Base-by-base conservation (phyloP, 1,140 invertebrate genomes). In the Drosophila watanabei region DNA sequence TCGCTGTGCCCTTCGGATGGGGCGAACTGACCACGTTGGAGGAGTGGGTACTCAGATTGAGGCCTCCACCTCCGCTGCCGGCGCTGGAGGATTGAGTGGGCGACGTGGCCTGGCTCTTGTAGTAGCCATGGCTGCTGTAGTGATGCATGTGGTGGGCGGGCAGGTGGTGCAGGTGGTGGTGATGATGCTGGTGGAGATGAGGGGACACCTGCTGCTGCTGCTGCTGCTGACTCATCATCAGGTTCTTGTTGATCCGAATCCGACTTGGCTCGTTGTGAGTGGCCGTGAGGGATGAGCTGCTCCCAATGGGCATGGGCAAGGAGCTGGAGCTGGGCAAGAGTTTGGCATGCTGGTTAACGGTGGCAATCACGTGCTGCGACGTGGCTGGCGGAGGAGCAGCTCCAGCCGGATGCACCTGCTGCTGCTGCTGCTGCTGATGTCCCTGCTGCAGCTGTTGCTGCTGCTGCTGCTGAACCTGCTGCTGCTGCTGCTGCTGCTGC, bases 331-430 rank as follows among this genome's bases (percentile, higher is more conserved):
- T 86, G 59, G 83, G 88, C 75, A 92, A 72, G 56, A 93, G 79
- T 79, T 93, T 93, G 43, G 78, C 83, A 68, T 93, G 92, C 56
- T 93, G 92, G 72, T 93, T 93, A 16, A 92, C 91, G 62, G 91
- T 92, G 76, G 91, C 88, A 45, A 92, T 92, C 13, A 92, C 75
- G 57, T 75, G 60, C 51, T 68, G 57, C 52, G 46, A 37, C 20
- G 51, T 16, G 10, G 92, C 80, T 58, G 75, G n/a, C 37, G 62
- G 43, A 30, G 68, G 18, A 16, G 48, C 60, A 28, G 62, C 24
- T 52, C 66, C 45, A 10, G 92, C 54, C n/a, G 46, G 62, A 35
- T 18, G 56, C 32, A 52, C 39, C 39, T 61, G 32, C 48, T 52
- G 49, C 2, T 65, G 28, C 45, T 62, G 68, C 5, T 45, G 43